Conservation (phyloP, 2,113 vertebrate genomes). For the Silurus meridionalis region DNA sequence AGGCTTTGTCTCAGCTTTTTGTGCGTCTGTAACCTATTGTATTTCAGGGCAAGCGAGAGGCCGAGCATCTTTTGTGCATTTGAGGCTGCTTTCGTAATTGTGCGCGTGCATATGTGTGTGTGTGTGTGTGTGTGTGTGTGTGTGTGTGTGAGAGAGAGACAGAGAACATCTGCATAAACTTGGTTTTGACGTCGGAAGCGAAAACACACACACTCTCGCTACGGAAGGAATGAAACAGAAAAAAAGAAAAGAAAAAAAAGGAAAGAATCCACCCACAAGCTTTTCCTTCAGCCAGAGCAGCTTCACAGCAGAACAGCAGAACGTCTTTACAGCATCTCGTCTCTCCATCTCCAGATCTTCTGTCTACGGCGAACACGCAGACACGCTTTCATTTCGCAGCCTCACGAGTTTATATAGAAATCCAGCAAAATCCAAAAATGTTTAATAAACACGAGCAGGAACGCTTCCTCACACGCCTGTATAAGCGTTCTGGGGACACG, state of each 20-base stretch:
- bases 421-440: no score
- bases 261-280: neutral
- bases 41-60: conserved; percentile 37
- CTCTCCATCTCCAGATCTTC: neutral
- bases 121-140: conserved; percentile 13
- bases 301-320: conserved; percentile 11
- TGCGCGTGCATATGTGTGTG: conserved; percentile 10
- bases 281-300: conserved; percentile 10
- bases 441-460: no score
- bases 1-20: conserved; percentile 42
- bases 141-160: conserved; percentile 13
- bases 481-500: no score
- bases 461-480: no score
- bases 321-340: neutral
- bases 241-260: neutral
- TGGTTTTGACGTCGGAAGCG: conserved; percentile 27
- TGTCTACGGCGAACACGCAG: neutral
- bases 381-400: no score
- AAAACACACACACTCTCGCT: conserved; percentile 14
- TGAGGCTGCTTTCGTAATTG: conserved; percentile 41
- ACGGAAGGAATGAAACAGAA: neutral
- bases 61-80: conserved; percentile 42
- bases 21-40: conserved; percentile 50
- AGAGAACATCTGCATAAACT: conserved; percentile 42
- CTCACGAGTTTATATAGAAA: neutral